Conservation (phyloP, 2,888 invertebrate genomes). For the Ellobium chinense region DNA sequence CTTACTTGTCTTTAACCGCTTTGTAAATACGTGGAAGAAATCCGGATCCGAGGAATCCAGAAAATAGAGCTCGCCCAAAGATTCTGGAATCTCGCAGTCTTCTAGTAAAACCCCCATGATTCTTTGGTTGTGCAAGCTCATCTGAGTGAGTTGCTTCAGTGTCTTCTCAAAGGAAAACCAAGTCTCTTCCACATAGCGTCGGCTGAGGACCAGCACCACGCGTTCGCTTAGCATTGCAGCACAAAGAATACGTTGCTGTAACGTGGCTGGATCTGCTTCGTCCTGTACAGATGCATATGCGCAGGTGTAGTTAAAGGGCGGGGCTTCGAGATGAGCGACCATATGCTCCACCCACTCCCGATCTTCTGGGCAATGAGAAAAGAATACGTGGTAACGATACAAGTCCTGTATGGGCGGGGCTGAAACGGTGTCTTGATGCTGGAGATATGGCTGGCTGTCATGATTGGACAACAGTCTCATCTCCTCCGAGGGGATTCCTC, state of each 20-base stretch:
- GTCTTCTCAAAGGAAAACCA: conserved; percentile 70
- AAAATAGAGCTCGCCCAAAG: conserved; percentile 60
- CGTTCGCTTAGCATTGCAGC: conserved; percentile 73
- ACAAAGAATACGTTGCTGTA: conserved; percentile 66
- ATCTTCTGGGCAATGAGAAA: conserved; percentile 67
- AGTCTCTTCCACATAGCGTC: conserved; percentile 60
- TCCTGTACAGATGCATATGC: conserved; percentile 33
- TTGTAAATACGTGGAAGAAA: conserved; percentile 64
- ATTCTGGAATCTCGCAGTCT: conserved; percentile 69
- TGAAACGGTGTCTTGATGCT: conserved; percentile 39
- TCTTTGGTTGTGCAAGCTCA: conserved; percentile 67
- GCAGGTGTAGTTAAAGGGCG: conserved; percentile 66
- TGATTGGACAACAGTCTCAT: background rate
- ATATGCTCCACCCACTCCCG: conserved; percentile 63
- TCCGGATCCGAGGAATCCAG: conserved; percentile 61
- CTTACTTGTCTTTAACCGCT: conserved; percentile 65
- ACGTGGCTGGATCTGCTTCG: conserved; percentile 33
- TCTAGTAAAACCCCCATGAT: conserved; percentile 67
- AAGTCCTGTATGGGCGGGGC: conserved; percentile 60
- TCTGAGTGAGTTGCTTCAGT: conserved; percentile 64
- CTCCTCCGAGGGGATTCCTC: background rate
- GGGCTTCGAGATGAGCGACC: conserved; percentile 60
- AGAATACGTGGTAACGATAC: conserved; percentile 70
- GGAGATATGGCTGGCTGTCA: background rate
- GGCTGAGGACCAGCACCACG: conserved; percentile 67